A percentile compares a stretch with the other conserved stretches of the same genome.
phyloP scores from a whole-genome alignment of 53 echinoderm and acorn worm species.

The Actinopyga echinites region DNA sequence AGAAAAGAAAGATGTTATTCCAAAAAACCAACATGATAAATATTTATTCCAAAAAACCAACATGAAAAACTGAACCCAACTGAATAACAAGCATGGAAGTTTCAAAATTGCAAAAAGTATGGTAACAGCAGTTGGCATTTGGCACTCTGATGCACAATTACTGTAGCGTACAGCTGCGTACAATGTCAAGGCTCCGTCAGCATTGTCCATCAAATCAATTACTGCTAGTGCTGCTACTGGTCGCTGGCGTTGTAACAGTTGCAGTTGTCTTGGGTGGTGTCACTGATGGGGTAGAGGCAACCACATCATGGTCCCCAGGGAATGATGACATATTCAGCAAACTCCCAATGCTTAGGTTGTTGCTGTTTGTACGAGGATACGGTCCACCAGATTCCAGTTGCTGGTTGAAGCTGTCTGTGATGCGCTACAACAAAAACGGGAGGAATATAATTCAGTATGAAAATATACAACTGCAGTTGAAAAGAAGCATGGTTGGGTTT shows the following conservation, averaged over 20 bases:
- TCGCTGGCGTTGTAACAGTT: background rate
- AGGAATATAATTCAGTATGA: background rate
- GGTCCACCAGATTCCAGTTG: slow-evolving; percentile 20
- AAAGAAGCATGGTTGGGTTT: no score
- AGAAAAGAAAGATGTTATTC: background rate
- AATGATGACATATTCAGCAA: slow-evolving; percentile 16
- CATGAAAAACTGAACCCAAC: background rate
- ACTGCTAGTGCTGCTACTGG: background rate
- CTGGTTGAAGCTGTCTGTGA: slow-evolving; percentile 18
- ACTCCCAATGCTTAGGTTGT: slow-evolving; percentile 21
- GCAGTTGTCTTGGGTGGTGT: background rate
- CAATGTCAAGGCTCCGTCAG: background rate
- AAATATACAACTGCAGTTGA: background rate
- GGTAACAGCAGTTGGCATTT: background rate
- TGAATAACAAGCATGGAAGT: background rate
- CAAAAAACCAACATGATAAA: background rate
- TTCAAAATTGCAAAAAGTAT: background rate
- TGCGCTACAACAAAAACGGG: background rate
- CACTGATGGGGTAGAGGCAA: slow-evolving; percentile 3
- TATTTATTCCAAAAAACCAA: background rate
- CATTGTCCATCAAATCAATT: background rate
- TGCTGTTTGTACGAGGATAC: background rate
- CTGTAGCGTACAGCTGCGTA: background rate
- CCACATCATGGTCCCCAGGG: slow-evolving; percentile 15
- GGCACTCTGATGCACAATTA: background rate